Evolutionary conservation across 35 echinoderm and acorn worm species (phyloP).

Genomic region (Apostichopus californicus): DNA sequence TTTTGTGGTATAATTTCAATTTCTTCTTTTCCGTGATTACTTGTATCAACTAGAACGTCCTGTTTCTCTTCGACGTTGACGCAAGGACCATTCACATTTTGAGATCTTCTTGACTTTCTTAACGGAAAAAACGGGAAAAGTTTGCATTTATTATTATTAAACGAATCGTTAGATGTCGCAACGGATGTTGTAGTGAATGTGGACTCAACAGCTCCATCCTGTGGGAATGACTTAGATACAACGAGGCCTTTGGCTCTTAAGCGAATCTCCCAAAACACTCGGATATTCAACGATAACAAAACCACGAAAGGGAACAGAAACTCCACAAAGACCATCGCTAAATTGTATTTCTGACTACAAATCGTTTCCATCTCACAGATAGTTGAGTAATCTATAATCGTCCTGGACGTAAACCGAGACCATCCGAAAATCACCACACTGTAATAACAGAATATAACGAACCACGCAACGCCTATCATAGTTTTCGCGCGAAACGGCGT

Average conservation of each 20-base stretch:
- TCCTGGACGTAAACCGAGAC: background rate
- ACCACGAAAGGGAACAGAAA: conserved; percentile 19
- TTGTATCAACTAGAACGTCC: background rate
- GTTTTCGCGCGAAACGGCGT: background rate
- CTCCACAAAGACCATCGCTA: conserved; percentile 27
- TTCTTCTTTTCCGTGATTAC: too few species aligned
- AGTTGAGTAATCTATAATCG: conserved; percentile 16
- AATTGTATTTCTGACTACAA: conserved; percentile 31
- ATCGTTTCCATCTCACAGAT: conserved; percentile 48
- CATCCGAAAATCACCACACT: conserved; percentile 27
- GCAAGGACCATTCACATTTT: background rate
- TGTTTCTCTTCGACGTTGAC: background rate
- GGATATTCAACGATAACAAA: conserved; percentile 15
- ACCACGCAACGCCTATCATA: conserved; percentile 23
- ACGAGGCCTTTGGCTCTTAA: conserved; percentile 39
- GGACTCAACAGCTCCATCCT: background rate
- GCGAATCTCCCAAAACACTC: conserved; percentile 50
- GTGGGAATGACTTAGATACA: background rate
- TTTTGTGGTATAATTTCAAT: background rate
- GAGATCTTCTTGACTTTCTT: background rate
- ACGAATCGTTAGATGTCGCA: background rate
- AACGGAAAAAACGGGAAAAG: background rate
- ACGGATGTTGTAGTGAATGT: background rate
- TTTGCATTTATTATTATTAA: background rate
- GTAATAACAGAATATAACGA: conserved; percentile 27